Percentiles rank a stretch among this genome's conserved stretches.
phyloP scores from a whole-genome alignment of 2,888 invertebrate genomes.

The Eulithis testata region DNA sequence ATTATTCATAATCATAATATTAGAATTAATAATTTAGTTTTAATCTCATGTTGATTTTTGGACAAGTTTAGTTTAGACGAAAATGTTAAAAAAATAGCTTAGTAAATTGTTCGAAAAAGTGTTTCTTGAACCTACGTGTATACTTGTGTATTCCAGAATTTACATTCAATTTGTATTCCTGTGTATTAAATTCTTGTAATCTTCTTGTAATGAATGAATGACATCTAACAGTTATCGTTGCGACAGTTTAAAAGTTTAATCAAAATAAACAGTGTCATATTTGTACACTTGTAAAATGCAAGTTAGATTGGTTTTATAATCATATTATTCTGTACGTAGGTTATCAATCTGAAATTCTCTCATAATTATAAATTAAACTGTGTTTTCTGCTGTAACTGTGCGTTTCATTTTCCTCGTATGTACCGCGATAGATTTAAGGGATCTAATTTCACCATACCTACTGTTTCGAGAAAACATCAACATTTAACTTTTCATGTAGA shows the following conservation, averaged over 20 bases:
- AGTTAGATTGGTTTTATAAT: conserved; percentile 84
- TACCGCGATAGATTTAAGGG: too few relatives aligned
- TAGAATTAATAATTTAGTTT: conserved; percentile 72
- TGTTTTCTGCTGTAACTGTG: conserved; percentile 82
- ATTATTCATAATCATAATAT: conserved; percentile 60
- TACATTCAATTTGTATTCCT: conserved; percentile 73
- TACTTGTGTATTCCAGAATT: conserved; percentile 72
- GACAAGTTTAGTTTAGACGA: conserved; percentile 75
- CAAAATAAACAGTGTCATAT: conserved; percentile 70
- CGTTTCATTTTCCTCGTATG: conserved; percentile 46
- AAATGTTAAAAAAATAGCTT: conserved; percentile 79
- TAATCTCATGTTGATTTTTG: conserved; percentile 72
- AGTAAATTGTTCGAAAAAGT: conserved; percentile 64
- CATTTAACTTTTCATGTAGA: too few relatives aligned
- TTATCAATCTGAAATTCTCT: conserved; percentile 85
- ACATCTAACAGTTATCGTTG: conserved; percentile 57
- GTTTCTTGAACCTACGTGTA: conserved; percentile 57
- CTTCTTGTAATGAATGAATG: conserved; percentile 77
- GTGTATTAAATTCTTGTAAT: conserved; percentile 74
- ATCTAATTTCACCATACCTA: too few relatives aligned
- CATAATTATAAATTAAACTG: conserved; percentile 86
- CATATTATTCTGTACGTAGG: conserved; percentile 83
- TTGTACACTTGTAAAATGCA: conserved; percentile 76
- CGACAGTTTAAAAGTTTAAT: conserved; percentile 51
- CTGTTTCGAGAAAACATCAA: too few relatives aligned